Evolutionary conservation across 2,113 vertebrate species (phyloP).

Genomic region (Chiloscyllium plagiosum): DNA sequence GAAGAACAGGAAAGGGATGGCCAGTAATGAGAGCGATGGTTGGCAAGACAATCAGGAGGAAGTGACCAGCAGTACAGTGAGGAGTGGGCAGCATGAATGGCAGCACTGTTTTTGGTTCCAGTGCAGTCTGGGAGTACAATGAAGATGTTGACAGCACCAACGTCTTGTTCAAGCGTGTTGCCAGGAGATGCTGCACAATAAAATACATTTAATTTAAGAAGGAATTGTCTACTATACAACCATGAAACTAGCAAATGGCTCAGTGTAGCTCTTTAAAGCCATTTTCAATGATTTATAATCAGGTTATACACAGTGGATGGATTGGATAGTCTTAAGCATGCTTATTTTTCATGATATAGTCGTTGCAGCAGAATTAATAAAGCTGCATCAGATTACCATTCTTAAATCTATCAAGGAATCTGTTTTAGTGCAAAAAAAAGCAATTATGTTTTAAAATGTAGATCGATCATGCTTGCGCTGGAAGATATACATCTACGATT

Average conservation of each 20-base stretch:
- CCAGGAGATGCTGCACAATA: too few relatives aligned
- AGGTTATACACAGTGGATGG: neutral
- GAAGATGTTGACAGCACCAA: too few relatives aligned
- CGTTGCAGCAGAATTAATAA: neutral
- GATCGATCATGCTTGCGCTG: neutral
- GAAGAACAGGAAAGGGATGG: too few relatives aligned
- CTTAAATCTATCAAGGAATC: neutral
- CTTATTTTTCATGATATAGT: neutral
- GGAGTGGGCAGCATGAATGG: too few relatives aligned
- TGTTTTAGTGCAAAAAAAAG: neutral
- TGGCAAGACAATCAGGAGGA: too few relatives aligned
- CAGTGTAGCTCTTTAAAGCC: neutral
- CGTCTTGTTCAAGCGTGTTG: too few relatives aligned
- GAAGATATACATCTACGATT: neutral
- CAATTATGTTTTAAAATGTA: neutral
- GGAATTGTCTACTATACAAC: neutral
- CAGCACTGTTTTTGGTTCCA: too few relatives aligned
- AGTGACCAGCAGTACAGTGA: too few relatives aligned
- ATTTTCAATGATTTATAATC: neutral
- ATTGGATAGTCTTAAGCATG: neutral
- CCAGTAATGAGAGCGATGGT: too few relatives aligned
- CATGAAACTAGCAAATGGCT: neutral
- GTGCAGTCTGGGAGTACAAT: too few relatives aligned
- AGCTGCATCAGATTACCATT: neutral
- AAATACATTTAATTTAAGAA: neutral